Evolutionary conservation across 2,113 vertebrate genomes (phyloP), one percentile per base, ranked within the genome.

Genomic region (Gobius niger): DNA sequence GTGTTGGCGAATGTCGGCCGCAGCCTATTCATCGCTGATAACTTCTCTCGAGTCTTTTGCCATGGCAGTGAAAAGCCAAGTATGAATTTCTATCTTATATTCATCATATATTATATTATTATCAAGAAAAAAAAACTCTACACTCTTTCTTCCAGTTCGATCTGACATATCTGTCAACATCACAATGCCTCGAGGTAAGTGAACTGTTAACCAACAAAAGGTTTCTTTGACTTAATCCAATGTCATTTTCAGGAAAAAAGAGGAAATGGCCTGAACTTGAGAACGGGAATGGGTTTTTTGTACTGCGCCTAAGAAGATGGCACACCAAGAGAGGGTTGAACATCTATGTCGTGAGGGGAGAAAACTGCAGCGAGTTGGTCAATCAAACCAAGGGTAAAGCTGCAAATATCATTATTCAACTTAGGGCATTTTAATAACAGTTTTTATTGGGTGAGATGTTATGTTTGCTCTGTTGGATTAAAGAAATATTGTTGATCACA

Each of bases 251-350:
- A 41, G 40, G 44, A 81, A 73, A 6, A 10, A 0, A 0, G 2
- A 0, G 6, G 1, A 0, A 0, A 7, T 72, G 24, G 44, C 73
- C 65, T 6, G 2, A 40, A 63, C 5, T 82, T 1, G 0, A 6
- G 0, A 1, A 0, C 5, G 0, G 3, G 0, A 0, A 1, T 0
- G 0, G 0, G 0, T 16, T 0, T 52, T 0, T 3, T 3, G 0
- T 11, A 1, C 63, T 85, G 19, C 7, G 0, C 15, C 2, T 82
- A 8, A 0, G 44, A 51, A 13, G 64, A 9, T 0, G 3, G 34
- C 18, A 66, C 0, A 5, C 0, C 10, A 0, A 0, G 0, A 0
- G 0, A 0, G 0, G 0, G 0, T 0, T 3, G 1, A 0, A 0
- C 0, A 2, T 80, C 8, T 16, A 2, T 0, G 0, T 65, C 44